phyloP scores from a whole-genome alignment of 2,797 vertebrate species.

The Acanthurus lineatus region DNA sequence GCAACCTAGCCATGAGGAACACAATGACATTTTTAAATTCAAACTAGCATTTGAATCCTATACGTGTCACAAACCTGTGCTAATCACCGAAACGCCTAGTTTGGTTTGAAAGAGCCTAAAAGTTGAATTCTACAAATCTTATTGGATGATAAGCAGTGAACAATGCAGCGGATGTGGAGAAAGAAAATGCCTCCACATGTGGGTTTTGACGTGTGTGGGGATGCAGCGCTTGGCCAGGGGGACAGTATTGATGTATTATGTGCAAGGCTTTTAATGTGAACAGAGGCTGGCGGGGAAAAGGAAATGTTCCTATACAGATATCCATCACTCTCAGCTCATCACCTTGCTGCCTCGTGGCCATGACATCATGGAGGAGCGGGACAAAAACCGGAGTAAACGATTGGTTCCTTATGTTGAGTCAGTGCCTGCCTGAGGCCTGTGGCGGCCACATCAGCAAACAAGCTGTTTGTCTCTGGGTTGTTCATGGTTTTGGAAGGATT shows the following conservation, averaged over 20 bases:
- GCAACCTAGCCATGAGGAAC: no score
- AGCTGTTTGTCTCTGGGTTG: constrained; percentile 44
- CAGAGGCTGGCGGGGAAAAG: constrained; percentile 81
- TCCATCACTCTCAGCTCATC: constrained; percentile 88
- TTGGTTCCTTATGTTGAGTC: constrained; percentile 81
- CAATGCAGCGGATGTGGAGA: constrained; percentile 22
- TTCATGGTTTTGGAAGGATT: constrained; percentile 31
- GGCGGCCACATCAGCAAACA: constrained; percentile 69
- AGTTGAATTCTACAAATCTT: constrained; percentile 36
- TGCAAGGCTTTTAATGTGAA: constrained; percentile 83
- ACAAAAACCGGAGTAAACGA: constrained; percentile 65
- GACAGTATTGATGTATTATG: constrained; percentile 81
- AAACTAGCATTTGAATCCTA: no score
- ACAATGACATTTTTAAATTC: no score
- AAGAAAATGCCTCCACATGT: constrained; percentile 79
- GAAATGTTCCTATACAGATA: constrained; percentile 87
- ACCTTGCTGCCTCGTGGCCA: constrained; percentile 75
- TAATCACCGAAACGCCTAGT: no score
- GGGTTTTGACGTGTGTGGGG: constrained; percentile 54
- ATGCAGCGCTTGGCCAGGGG: constrained; percentile 53
- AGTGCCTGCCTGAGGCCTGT: constrained; percentile 57
- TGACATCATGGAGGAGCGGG: constrained; percentile 80
- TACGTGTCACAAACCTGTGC: no score
- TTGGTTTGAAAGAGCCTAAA: no score
- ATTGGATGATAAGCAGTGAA: constrained; percentile 43